Base-by-base conservation (phyloP, 2,797 vertebrate genomes). In the Rachycentron canadum region DNA sequence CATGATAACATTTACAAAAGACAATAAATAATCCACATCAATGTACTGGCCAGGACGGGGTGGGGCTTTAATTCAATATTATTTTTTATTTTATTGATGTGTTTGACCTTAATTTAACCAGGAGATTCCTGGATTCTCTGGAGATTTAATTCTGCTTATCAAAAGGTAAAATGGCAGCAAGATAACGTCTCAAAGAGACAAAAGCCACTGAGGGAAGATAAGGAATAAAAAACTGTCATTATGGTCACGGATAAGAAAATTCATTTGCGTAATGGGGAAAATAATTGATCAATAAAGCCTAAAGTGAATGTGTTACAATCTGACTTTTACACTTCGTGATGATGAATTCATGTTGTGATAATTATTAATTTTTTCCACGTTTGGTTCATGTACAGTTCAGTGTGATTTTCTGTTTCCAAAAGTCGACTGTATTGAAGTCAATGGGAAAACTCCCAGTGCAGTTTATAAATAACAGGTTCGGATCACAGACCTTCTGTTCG, bases 41-140 rank as follows among this genome's bases (percentile, higher is more conserved):
- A 13, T 14, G 25, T 41, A 40, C 1, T 14, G 5, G 13, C 0
- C 36, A 3, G 9, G 4, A 7, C n/a, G 0, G 3, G 16, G 9
- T 7, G 16, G 19, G 5, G 23, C 8, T 32, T 66, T 19, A 11
- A 68, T 71, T 26, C 38, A 45, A 70, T 57, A 41, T 3, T 3
- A n/a, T 25, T 1, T 32, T 26, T 50, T 19, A 16, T 59, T 74
- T 61, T 25, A 64, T 41, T 49, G 64, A 62, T 57, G 28, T 16
- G 7, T 53, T 49, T 59, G 63, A 49, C 36, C 78, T 77, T 81
- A 64, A 43, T 65, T 66, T 50, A 43, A 41, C 28, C 62, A 26
- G 34, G 32, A 73, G 0, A 28, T 49, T 25, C 47, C 23, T 50
- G n/a, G n/a, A n/a, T n/a, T n/a, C n/a, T n/a, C n/a, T n/a, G 45